phyloP scores from a whole-genome alignment of 2,113 vertebrate genomes.

The Atlantisia rogersi region DNA sequence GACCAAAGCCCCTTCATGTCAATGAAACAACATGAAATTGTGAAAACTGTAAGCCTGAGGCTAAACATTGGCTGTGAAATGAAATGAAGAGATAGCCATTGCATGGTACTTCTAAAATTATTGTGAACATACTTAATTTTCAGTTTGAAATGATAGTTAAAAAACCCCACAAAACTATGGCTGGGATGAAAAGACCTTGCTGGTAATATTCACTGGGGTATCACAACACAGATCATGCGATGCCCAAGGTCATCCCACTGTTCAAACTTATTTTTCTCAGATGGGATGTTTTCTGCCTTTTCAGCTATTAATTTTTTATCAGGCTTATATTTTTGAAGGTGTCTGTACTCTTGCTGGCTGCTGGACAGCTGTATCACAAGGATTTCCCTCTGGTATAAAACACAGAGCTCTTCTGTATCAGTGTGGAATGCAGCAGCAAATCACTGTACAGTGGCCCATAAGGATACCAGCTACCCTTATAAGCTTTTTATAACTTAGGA shows the following conservation, averaged over 20 bases:
- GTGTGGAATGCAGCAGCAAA: conserved; percentile 79
- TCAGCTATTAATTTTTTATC: neutral
- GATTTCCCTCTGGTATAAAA: conserved; percentile 74
- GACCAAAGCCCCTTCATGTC: conserved; percentile 15
- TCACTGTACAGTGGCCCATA: conserved; percentile 76
- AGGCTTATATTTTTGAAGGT: conserved; percentile 53
- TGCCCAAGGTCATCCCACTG: neutral
- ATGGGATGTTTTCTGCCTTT: conserved; percentile 15
- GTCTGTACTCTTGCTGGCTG: conserved; percentile 50
- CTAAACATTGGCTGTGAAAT: neutral
- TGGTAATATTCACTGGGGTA: neutral
- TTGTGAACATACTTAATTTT: neutral
- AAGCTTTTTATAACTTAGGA: conserved; percentile 86
- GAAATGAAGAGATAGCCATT: neutral
- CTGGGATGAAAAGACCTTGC: neutral
- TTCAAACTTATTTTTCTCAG: conserved; percentile 12
- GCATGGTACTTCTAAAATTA: neutral
- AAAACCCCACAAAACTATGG: neutral
- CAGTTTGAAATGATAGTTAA: neutral
- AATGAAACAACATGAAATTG: neutral
- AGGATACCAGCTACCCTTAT: conserved; percentile 81
- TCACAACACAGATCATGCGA: neutral
- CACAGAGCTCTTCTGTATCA: conserved; percentile 81
- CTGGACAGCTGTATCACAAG: conserved; percentile 64
- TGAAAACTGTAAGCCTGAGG: neutral